Base-by-base conservation (phyloP, 2,888 invertebrate genomes). In the Tiliacea citrago region DNA sequence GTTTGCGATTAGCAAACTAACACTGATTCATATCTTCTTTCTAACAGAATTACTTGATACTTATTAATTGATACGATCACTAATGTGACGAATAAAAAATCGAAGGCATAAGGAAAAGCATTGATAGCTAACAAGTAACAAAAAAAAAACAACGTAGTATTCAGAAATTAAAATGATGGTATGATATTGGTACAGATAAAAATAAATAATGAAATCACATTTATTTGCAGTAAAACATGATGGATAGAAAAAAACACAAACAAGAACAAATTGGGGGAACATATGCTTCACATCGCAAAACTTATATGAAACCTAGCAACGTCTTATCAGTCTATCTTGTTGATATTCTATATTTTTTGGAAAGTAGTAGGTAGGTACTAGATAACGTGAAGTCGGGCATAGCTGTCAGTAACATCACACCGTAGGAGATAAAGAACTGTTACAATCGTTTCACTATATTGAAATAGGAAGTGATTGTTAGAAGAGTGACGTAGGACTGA, bases 301-400 rank as follows among this genome's bases (percentile, higher is more conserved):
- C 35, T 35, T 45, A 45, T 1, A 45, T 9, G n/a, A 18, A 57
- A 57, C 29, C 29, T 18, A 18, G 57, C 57, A 57, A 35, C 29
- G 0, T 10, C 12, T 51, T 42, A 66, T 51, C 51, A 0, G n/a
- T 8, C 9, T 18, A 63, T n/a, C 1, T 18, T 12, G 3, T 24
- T 7, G 53, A 77, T 6, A 55, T 61, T 61, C 76, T 24, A 70
- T 21, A 51, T 62, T 49, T 35, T 62, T 24, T 35, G 2, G 8
- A 61, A 35, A 55, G 16, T 55, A 62, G 8, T 70, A n/a, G 21
- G 21, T 39, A 45, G 29, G 29, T 29, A 29, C 18, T 39, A 62
- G 71, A 76, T 76, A 77, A 62, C 29, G 49, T 35, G 9, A 77
- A 62, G 18, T 77, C 69, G 61, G 35, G 55, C 61, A 70, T 49